These are phyloP conservation scores for Cataglyphis livida DNA, from an alignment of 2,888 invertebrate species.

Conservation along the genomic window DNA sequence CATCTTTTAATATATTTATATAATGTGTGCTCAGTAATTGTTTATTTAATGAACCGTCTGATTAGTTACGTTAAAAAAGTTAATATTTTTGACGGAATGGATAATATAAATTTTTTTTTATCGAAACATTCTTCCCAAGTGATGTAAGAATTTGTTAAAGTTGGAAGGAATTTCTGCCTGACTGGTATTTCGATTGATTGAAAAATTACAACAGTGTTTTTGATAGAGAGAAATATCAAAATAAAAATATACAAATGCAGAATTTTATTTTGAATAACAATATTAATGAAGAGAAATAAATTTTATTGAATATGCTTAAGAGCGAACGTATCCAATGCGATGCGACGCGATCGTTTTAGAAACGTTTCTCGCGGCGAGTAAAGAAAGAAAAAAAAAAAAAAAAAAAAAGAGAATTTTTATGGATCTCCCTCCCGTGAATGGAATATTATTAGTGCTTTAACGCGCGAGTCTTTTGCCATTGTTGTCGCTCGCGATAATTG, in stretches of 20 bases:
- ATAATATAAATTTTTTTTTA: too few relatives aligned
- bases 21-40: conserved; percentile 6
- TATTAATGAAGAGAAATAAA: conserved; percentile 13
- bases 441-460: conserved; percentile 42
- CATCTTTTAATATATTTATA: conserved; percentile 7
- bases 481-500: conserved; percentile 46
- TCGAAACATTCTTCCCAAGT: not conserved
- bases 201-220: not conserved
- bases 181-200: not conserved
- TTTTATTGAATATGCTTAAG: not conserved
- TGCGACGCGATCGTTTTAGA: conserved; percentile 14
- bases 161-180: conserved; percentile 1
- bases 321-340: not conserved
- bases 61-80: not conserved
- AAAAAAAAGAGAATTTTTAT: not conserved
- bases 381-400: not conserved
- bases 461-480: conserved; percentile 35
- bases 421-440: conserved; percentile 18
- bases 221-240: not conserved
- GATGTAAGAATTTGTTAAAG: not conserved
- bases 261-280: not conserved
- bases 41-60: conserved; percentile 16
- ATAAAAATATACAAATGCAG: not conserved
- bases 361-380: not conserved
- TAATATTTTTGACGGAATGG: conserved; percentile 5